Base-by-base conservation (phyloP, 2,113 vertebrate genomes). In the Condylura cristata region DNA sequence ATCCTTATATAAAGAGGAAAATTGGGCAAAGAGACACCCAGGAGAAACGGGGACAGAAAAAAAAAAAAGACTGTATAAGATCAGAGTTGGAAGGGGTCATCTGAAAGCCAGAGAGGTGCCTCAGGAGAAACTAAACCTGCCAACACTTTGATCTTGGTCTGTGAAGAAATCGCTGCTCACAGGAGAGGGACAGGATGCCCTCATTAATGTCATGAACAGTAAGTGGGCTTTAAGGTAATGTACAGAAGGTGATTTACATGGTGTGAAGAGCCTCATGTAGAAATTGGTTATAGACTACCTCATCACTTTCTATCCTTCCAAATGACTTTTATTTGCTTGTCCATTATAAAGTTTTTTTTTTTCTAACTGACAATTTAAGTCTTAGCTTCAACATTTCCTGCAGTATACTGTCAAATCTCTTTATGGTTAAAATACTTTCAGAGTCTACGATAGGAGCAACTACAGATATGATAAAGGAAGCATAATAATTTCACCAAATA, bases 381-480 rank as follows among this genome's bases (percentile, higher is more conserved):
- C 46, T 61, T 48, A 85, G 78, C 14, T 44, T 91, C 63, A 89
- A 89, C 74, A 70, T 61, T 68, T 5, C 12, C 28, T 82, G 48
- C 18, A 83, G 28, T 13, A n/a, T 81, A 75, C 63, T 60, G 44
- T 66, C 63, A 83, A n/a, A 79, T 83, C 72, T 74, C 48, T 24
- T 78, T 91, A 89, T 39, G 5, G 41, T 82, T 68, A 74, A 93
- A 92, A 89, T 82, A 66, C 81, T 70, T 74, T 93, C 22, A 37
- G 41, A 87, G 66, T 72, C 85, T 18, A 17, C 65, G 71, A 61
- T 22, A 2, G 17, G 39, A 22, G 2, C 72, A 39, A 0, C 2
- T 71, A 53, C 12, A 6, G 53, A 26, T 18, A 37, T 20, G 12
- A 3, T 30, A 44, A 79, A 83, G 44, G 10, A 44, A 34, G 41